Evolutionary conservation across 2,113 vertebrate species (phyloP).

Genomic region (Fulmarus glacialis): DNA sequence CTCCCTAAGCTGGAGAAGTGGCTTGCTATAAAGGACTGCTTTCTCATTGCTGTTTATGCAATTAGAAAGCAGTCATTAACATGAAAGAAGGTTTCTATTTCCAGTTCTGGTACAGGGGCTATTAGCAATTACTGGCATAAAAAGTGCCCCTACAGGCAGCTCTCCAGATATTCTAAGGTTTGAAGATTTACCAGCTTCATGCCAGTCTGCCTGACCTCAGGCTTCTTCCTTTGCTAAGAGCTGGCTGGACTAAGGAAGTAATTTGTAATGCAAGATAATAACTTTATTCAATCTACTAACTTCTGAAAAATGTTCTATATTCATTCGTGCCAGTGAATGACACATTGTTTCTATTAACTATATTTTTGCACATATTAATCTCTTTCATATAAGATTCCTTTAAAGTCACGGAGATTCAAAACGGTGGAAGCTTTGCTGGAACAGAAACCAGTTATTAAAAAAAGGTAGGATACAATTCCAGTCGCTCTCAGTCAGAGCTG

Average conservation of each 20-base stretch:
- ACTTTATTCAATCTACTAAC: slow-evolving; percentile 26
- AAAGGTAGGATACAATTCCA: neutral
- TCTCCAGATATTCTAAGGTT: slow-evolving; percentile 1
- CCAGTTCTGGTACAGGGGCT: neutral
- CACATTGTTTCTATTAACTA: slow-evolving; percentile 25
- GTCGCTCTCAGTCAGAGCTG: neutral
- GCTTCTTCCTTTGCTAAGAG: neutral
- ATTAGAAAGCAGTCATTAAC: slow-evolving; percentile 26
- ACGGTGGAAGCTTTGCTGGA: neutral
- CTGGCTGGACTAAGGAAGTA: slow-evolving; percentile 6
- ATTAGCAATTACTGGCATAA: slow-evolving; percentile 51
- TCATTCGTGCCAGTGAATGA: neutral
- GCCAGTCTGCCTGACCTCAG: neutral
- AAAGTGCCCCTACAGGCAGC: neutral
- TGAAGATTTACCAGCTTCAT: neutral
- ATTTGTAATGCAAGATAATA: slow-evolving; percentile 32
- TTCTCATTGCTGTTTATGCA: neutral
- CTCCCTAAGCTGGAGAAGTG: neutral
- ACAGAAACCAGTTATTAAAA: neutral
- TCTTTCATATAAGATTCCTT: slow-evolving; percentile 2
- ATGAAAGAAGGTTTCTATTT: slow-evolving; percentile 48
- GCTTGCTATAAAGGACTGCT: neutral
- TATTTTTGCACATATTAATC: neutral
- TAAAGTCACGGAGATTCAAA: neutral
- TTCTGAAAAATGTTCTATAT: slow-evolving; percentile 24